A percentile compares a stretch with the other conserved stretches of the same genome.
Conservation (phyloP, 2,113 vertebrate species). For the Larimichthys polyactis region DNA sequence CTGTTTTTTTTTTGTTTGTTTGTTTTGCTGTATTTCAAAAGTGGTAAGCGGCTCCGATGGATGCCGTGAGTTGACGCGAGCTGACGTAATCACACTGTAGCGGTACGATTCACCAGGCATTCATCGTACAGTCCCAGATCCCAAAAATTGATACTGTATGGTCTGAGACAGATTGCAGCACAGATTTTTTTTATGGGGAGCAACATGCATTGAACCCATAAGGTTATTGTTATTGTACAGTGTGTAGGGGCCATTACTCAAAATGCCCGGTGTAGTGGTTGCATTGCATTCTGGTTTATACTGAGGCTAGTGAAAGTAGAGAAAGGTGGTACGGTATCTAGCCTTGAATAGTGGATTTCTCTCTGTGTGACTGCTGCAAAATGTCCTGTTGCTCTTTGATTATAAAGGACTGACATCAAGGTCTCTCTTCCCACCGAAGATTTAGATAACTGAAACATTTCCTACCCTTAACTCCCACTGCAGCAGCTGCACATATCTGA, state of each 20-base stretch:
- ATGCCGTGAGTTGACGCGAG: background rate
- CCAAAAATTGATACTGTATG: background rate
- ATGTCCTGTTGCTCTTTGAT: background rate
- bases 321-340: background rate
- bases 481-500: background rate
- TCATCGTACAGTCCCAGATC: background rate
- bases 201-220: background rate
- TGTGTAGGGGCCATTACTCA: background rate
- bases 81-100: background rate
- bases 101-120: background rate
- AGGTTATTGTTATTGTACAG: background rate
- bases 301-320: background rate
- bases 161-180: background rate
- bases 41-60: background rate
- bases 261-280: background rate
- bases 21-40: background rate
- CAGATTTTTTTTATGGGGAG: background rate
- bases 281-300: background rate
- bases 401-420: background rate
- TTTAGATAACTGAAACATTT: background rate
- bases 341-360: background rate
- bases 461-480: background rate
- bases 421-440: background rate
- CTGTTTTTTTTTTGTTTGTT: background rate
- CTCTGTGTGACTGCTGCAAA: background rate